Conservation (phyloP, 1,140 invertebrate species). For the Lasioglossum baleicum region DNA sequence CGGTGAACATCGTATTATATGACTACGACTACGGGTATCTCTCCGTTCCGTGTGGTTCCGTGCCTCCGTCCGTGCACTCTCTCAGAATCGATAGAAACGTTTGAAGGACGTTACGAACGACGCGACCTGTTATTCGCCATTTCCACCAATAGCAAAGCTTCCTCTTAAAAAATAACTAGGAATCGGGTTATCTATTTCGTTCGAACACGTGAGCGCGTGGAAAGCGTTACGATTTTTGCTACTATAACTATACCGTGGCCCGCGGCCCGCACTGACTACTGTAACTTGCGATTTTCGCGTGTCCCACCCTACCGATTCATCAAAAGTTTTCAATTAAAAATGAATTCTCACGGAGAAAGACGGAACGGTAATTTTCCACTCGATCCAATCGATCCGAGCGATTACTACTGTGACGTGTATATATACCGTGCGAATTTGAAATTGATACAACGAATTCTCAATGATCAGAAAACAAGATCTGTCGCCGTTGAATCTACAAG, state of each 20-base stretch:
- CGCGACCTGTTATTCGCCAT: conserved; percentile 50
- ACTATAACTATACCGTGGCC: not conserved
- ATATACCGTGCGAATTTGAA: too few species aligned
- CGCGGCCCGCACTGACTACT: not conserved
- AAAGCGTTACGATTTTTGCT: conserved; percentile 1
- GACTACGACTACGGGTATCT: conserved; percentile 73
- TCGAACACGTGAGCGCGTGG: not conserved
- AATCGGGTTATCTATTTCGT: conserved; percentile 18
- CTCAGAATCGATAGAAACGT: conserved; percentile 68
- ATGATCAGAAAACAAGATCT: too few species aligned
- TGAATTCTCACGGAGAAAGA: not conserved
- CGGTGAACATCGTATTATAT: conserved; percentile 66
- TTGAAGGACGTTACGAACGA: conserved; percentile 64
- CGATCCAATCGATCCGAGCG: not conserved
- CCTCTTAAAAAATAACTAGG: conserved; percentile 34
- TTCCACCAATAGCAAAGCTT: conserved; percentile 21
- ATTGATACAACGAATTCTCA: too few species aligned
- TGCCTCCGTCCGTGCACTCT: conserved; percentile 69
- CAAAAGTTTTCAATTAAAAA: too few species aligned
- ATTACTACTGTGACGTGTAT: too few species aligned
- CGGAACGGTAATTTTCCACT: not conserved
- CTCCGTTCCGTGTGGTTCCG: conserved; percentile 55
- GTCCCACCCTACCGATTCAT: not conserved
- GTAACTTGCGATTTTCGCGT: not conserved
- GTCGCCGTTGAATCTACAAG: too few species aligned